phyloP scores from a whole-genome alignment of 2,113 vertebrate species.

The Isichthys henryi region DNA sequence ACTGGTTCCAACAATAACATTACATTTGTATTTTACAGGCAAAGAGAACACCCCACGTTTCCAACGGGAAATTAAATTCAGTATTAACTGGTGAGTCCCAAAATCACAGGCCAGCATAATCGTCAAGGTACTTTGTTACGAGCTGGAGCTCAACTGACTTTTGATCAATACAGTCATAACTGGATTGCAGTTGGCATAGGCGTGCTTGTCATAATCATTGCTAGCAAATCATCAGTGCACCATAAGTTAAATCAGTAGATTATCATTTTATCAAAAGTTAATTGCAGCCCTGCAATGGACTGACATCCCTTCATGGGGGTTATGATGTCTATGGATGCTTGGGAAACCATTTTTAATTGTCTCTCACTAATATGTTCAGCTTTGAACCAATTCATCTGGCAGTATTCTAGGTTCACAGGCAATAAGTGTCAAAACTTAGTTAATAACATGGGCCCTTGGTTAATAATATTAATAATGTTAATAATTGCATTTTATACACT shows the following conservation, averaged over 20 bases:
- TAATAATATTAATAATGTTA: not conserved
- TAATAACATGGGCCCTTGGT: not conserved
- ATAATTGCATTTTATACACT: not conserved
- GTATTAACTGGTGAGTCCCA: not conserved
- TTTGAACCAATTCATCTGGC: not conserved
- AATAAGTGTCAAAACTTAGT: not conserved
- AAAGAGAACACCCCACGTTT: not conserved
- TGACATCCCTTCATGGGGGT: not conserved
- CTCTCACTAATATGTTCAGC: not conserved
- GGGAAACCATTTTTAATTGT: not conserved
- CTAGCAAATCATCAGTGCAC: not conserved
- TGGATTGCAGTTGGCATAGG: not conserved
- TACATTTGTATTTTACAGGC: not conserved
- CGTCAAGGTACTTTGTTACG: not conserved
- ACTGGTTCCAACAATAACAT: not conserved
- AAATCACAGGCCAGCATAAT: not conserved
- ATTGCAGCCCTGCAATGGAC: not conserved
- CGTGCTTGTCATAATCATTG: not conserved
- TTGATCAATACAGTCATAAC: not conserved
- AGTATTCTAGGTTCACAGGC: not conserved
- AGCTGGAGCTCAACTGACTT: not conserved
- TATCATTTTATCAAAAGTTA: not conserved
- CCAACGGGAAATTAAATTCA: not conserved
- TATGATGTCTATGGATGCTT: not conserved
- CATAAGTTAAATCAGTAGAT: not conserved